phyloP scores from a whole-genome alignment of 1,140 invertebrate species.

The Hesperophylax magnus region DNA sequence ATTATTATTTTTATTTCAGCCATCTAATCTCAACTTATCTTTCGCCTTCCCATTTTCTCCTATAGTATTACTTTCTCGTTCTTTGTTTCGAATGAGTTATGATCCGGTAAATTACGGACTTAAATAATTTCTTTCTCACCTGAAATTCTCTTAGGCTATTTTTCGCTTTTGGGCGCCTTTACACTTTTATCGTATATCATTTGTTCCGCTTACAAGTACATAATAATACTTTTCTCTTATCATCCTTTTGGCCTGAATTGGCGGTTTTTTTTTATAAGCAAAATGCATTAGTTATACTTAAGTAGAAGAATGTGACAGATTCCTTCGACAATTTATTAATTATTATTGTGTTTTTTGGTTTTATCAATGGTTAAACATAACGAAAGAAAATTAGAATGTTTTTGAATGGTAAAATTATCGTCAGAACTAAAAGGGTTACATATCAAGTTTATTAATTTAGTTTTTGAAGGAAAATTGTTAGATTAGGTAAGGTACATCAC shows the following conservation, averaged over 20 bases:
- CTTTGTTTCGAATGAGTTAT: slow-evolving; percentile 36
- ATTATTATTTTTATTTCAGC: not conserved
- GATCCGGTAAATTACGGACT: slow-evolving; percentile 3
- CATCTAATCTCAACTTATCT: not conserved
- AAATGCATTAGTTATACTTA: too few species aligned
- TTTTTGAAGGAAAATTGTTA: too few species aligned
- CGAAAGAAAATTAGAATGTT: too few species aligned
- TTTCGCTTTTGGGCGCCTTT: not conserved
- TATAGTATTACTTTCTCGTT: not conserved
- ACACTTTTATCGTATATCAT: not conserved
- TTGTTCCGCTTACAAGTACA: not conserved
- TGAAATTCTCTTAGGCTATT: not conserved
- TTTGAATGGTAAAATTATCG: too few species aligned
- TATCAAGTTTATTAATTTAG: too few species aligned
- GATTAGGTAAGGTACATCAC: too few species aligned
- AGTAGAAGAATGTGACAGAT: too few species aligned
- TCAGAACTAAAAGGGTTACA: too few species aligned
- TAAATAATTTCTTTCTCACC: slow-evolving; percentile 17
- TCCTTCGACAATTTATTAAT: too few species aligned
- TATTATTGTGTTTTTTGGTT: too few species aligned
- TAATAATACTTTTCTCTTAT: not conserved
- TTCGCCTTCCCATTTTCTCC: not conserved
- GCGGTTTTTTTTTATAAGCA: too few species aligned
- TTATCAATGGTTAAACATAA: too few species aligned
- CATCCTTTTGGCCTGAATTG: not conserved